Conservation (phyloP, 2,888 invertebrate genomes). For the Spisula solida region DNA sequence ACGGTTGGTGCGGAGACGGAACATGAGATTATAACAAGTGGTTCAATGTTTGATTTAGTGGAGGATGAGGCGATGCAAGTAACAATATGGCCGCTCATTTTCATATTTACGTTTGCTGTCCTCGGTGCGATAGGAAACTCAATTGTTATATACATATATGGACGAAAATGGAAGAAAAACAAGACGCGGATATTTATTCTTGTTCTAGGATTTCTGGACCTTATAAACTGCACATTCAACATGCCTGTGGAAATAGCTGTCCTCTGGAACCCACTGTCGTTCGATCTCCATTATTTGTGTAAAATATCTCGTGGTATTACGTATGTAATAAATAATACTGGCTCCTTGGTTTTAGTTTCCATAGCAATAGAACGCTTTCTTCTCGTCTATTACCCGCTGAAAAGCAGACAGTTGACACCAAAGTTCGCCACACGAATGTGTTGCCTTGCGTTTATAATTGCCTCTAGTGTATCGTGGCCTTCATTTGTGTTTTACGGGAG, state of each 20-base stretch:
- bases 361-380: slow-evolving; percentile 68
- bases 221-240: slow-evolving; percentile 64
- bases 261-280: slow-evolving; percentile 51
- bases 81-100: slow-evolving; percentile 56
- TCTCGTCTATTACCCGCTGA: slow-evolving; percentile 60
- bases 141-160: slow-evolving; percentile 64
- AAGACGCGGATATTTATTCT: slow-evolving; percentile 67
- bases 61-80: slow-evolving; percentile 39
- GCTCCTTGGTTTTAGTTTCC: slow-evolving; percentile 64
- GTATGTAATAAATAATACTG: slow-evolving; percentile 67
- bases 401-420: slow-evolving; percentile 58
- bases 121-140: slow-evolving; percentile 60
- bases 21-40: slow-evolving; percentile 26
- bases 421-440: slow-evolving; percentile 61
- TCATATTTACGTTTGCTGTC: slow-evolving; percentile 33
- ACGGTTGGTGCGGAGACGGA: neutral
- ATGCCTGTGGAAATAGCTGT: slow-evolving; percentile 66
- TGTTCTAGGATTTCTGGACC: slow-evolving; percentile 58
- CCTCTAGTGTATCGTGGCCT: slow-evolving; percentile 60
- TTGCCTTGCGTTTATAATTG: slow-evolving; percentile 52
- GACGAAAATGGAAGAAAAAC: slow-evolving; percentile 64
- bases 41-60: slow-evolving; percentile 34
- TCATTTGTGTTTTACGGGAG: slow-evolving; percentile 69
- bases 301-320: slow-evolving; percentile 64
- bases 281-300: slow-evolving; percentile 62